Evolutionary conservation across 2,113 vertebrate genomes (phyloP), one percentile per base, ranked within the genome.

Genomic region (Corythornis madagascariensis): DNA sequence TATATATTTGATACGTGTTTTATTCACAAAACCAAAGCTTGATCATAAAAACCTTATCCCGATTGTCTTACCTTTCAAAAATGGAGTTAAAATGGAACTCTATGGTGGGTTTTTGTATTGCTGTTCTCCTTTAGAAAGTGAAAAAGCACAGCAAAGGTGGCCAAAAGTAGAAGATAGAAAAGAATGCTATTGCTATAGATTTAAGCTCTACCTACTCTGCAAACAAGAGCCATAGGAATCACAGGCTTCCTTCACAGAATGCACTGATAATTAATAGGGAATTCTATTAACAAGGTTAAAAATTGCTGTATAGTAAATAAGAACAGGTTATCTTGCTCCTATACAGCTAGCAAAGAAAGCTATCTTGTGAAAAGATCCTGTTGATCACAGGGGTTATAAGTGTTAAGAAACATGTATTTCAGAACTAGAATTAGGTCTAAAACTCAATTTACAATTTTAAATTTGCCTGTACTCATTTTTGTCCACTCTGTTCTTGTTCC

Each of bases 171-270:
- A 73, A 55, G 69, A 63, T 78, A 33, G 21, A 35, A n/a, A 82
- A 56, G 20, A 88, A 64, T 71, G 47, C 7, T 42, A 33, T 94
- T 93, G 52, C 52, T 85, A 22, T 77, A 79, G 63, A 84, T 90
- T 86, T 82, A 31, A 53, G 69, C 42, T 79, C 33, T 61, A 50
- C 55, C 10, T 89, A 14, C 43, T 77, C 64, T 75, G 56, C 60
- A 90, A 94, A 72, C 10, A 85, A 52, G 69, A 82, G 48, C 53
- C 25, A 20, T 1, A 59, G 47, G 42, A 70, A 61, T 90, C 63
- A 73, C 56, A 53, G 52, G 19, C 31, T 88, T 53, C 31, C 55
- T 59, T 92, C n/a, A 60, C 17, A 77, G 45, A 72, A 38, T 31
- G 31, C 86, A 20, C 9, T 81, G 20, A 59, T 47, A 45, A 83